A percentile compares a stretch with the other conserved stretches of the same genome.
phyloP scores from a whole-genome alignment of 2,113 vertebrate genomes.

The Dendrocopos noguchii region DNA sequence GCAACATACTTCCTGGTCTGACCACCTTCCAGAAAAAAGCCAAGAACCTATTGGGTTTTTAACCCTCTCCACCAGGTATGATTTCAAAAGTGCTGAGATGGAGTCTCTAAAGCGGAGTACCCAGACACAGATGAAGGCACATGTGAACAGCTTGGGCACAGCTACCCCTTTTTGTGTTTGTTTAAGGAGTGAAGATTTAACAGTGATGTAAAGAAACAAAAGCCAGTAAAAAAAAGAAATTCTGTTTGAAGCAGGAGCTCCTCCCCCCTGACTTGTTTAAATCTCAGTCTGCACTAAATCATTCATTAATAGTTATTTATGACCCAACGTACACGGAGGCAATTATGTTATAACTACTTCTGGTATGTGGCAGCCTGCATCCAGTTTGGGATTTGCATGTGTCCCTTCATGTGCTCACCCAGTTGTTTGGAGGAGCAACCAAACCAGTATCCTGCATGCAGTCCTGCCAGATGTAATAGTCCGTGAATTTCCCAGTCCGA shows the following conservation, averaged over 20 bases:
- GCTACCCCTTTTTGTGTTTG: neutral
- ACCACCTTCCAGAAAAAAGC: neutral
- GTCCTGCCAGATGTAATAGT: constrained; percentile 95
- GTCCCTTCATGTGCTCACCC: constrained; percentile 76
- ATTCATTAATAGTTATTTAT: neutral
- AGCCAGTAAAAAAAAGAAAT: neutral
- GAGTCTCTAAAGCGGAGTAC: neutral
- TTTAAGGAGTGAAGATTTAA: neutral
- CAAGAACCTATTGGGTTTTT: neutral
- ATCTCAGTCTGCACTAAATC: neutral
- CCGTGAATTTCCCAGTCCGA: constrained; percentile 81
- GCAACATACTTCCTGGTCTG: neutral
- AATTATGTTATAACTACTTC: neutral
- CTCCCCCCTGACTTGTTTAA: neutral
- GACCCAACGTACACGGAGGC: fast-evolving
- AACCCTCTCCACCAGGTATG: neutral
- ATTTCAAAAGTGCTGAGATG: neutral
- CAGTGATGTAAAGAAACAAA: neutral
- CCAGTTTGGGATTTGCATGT: neutral
- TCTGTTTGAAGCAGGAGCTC: neutral
- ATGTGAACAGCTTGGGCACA: neutral
- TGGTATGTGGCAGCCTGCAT: neutral
- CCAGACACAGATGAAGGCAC: neutral
- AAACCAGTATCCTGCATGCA: constrained; percentile 62
- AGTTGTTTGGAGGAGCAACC: constrained; percentile 87